These are phyloP conservation scores for silkworm (Bombyx mori) DNA, from an alignment of 1,140 invertebrate species.

Conservation along the genomic window ASM3026992v2 NC_085124.1:10078501-10079000, in stretches of 20 bases:
- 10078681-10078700: slow-evolving; percentile 73
- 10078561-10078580: slow-evolving; percentile 89
- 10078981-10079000: slow-evolving; percentile 21
- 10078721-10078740: slow-evolving; percentile 74
- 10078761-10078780: slow-evolving; percentile 1
- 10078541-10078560: slow-evolving; percentile 71
- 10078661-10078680: slow-evolving; percentile 77
- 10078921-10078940: slow-evolving; percentile 57
- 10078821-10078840: slow-evolving; percentile 80
- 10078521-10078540: slow-evolving; percentile 59
- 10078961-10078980: slow-evolving; percentile 59
- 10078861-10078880: slow-evolving; percentile 91
- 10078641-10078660: slow-evolving; percentile 80
- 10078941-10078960: slow-evolving; percentile 57
- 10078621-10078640: slow-evolving; percentile 86
- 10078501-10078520: slow-evolving; percentile 66
- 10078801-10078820: neutral
- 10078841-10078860: slow-evolving; percentile 84
- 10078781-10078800: too few relatives aligned
- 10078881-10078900: slow-evolving; percentile 86
- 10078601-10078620: slow-evolving; percentile 87
- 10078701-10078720: slow-evolving; percentile 73
- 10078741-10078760: slow-evolving; percentile 73
- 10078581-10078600: slow-evolving; percentile 81
- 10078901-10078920: slow-evolving; percentile 81